phyloP scores from a whole-genome alignment of 2,888 invertebrate genomes.

The Apodemia mormo region DNA sequence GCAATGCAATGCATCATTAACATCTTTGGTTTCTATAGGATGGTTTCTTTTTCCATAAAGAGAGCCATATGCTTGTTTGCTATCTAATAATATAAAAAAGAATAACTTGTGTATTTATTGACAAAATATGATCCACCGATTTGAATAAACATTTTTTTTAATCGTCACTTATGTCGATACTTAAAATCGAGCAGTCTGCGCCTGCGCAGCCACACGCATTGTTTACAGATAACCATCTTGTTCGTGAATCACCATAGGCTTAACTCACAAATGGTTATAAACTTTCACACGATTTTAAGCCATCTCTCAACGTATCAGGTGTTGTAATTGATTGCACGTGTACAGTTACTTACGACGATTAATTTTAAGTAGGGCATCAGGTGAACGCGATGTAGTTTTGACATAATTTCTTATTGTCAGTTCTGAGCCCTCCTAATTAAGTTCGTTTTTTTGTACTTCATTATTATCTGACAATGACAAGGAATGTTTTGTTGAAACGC shows the following conservation, averaged over 20 bases:
- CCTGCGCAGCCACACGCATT: conserved; percentile 68
- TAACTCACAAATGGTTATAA: conserved; percentile 6
- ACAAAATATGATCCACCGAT: background rate
- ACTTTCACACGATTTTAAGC: conserved; percentile 27
- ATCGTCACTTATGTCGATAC: conserved; percentile 52
- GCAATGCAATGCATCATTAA: too few species aligned
- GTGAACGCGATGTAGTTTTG: conserved; percentile 16
- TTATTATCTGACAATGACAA: conserved; percentile 11
- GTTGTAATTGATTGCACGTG: conserved; percentile 16
- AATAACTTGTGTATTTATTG: too few species aligned
- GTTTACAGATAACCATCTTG: conserved; percentile 69
- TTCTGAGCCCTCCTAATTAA: conserved; percentile 16
- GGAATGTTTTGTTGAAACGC: conserved; percentile 15
- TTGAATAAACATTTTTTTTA: conserved; percentile 18
- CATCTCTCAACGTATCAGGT: conserved; percentile 14
- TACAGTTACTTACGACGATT: background rate
- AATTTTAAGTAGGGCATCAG: conserved; percentile 5
- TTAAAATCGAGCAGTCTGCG: conserved; percentile 48
- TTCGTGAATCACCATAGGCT: conserved; percentile 61
- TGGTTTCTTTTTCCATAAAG: too few species aligned
- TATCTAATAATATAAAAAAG: too few species aligned
- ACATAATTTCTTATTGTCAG: conserved; percentile 20
- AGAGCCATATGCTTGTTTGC: too few species aligned
- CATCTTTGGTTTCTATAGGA: too few species aligned
- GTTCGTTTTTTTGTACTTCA: conserved; percentile 9